A percentile compares a stretch with the other conserved stretches of the same genome.
Evolutionary conservation across 2,113 vertebrate genomes (phyloP).

Genomic region (Philantomba maxwellii): DNA sequence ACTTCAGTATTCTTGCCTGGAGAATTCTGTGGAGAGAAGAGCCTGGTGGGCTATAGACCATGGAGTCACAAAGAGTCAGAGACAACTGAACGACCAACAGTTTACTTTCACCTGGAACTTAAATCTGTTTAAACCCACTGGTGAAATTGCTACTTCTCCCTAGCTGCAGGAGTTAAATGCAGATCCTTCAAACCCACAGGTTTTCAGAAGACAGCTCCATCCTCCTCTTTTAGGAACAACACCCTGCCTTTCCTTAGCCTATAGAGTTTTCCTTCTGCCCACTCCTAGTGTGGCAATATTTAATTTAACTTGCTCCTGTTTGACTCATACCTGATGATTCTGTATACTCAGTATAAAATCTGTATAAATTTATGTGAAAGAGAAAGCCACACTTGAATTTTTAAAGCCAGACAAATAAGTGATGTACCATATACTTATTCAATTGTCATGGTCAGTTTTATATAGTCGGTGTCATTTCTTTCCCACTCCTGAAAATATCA

Average conservation of each 20-base stretch:
- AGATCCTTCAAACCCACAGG: not conserved
- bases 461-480: not conserved
- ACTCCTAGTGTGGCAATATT: not conserved
- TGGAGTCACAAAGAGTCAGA: not conserved
- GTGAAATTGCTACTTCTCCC: not conserved
- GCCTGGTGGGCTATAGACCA: not conserved
- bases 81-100: not conserved
- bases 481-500: not conserved
- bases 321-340: not conserved
- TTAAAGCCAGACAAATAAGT: not conserved
- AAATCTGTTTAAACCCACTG: not conserved
- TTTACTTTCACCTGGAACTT: not conserved
- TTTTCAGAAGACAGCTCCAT: not conserved
- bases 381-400: not conserved
- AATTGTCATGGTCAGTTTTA: not conserved
- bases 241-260: not conserved
- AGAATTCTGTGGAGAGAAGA: not conserved
- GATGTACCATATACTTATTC: not conserved
- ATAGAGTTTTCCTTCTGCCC: not conserved
- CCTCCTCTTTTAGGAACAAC: not conserved
- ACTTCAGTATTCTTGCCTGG: not conserved
- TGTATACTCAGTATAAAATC: not conserved
- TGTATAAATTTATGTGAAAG: not conserved
- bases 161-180: not conserved
- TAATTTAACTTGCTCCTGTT: not conserved